Base-by-base conservation (phyloP, 2,797 vertebrate species). In the Merluccius polli region DNA sequence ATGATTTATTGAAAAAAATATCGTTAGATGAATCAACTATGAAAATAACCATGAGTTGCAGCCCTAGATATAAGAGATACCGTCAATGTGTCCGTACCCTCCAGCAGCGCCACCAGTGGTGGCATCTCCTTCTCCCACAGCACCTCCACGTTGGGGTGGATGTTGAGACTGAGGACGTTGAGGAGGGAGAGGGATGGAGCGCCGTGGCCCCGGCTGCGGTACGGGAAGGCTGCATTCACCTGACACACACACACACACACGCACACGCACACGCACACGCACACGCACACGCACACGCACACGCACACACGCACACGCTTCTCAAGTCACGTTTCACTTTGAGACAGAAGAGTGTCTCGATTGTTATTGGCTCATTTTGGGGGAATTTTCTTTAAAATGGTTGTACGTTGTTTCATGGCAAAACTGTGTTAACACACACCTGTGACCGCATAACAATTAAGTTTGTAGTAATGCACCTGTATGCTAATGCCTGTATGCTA, bases 191-290 rank as follows among this genome's bases (percentile, higher is more conserved):
- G 92, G 0, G 95, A 95, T 0, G 95, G 95, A 0, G 77, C 44
- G 8, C 96, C 97, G 0, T 95, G 95, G 36, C 90, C 90, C 29
- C 94, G 93, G 52, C 91, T 93, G 0, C 67, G 69, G 32, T 95
- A 96, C 0, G 96, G 95, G 71, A 94, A 93, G 0, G 94, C 94
- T 4, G 95, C 91, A 0, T 96, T 96, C 0, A 96, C 93, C 97
- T 98, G 82, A 11, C 10, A 11, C 24, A 10, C 8, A 6, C 21
- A 5, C 52, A 10, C 52, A 8, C 8, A 9, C 52, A 10, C 52
- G n/a, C 52, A 59, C 52, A 24, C 8, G 10, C 52, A 59, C 52
- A 59, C 8, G 10, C 52, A 24, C 52, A 24, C 52, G 10, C 52
- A 59, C 52, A 52, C 21, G n/a, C 48, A 52, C 36, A 38, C 36